Base-by-base conservation (phyloP, 2,888 invertebrate genomes). In the Mesorhabditis spiculigera region DNA sequence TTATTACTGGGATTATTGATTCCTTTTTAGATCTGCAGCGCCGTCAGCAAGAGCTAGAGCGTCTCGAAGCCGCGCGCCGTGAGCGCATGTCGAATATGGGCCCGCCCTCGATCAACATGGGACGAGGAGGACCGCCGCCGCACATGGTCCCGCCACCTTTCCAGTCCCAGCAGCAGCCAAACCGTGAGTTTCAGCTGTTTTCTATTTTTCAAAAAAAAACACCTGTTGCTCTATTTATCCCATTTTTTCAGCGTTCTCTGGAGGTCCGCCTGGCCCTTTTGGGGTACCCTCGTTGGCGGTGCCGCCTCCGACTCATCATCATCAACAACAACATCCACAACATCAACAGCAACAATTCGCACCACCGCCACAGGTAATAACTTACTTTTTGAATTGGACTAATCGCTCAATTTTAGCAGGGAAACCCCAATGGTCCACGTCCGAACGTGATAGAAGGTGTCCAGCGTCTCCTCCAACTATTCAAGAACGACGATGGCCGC, bases 11-110 rank as follows among this genome's bases (percentile, higher is more conserved):
- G n/a, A 64, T 50, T 13, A 50, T 50, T 50, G 58, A 42, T 58
- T 4, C 45, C 41, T 62, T 74, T 83, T 5, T 76, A 88, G 88
- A 88, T 78, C 81, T 88, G 70, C 80, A 87, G 77, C 85, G 88
- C 67, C 87, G 88, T 68, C 88, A 88, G 73, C 88, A 88, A 75
- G 88, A 88, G 73, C 81, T 88, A 69, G 85, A 87, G 69, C 82
- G 87, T 43, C 78, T 88, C 66, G 88, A 88, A 76, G 87, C 88
- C 67, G 83, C 86, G 74, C 83, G 86, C 62, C 84, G 79, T 41
- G 79, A 85, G 42, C 73, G 83, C 8, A 75, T 82, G 71, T 71
- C 62, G 13, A 44, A 63, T 70, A 73, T 74, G 44, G 74, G 77
- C 62, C 65, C 75, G 4, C 74, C 73, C 43, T 73, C 79, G 62